phyloP scores from a whole-genome alignment of 64 coral and sea anemone species.

The Pocillopora verrucosa region DNA sequence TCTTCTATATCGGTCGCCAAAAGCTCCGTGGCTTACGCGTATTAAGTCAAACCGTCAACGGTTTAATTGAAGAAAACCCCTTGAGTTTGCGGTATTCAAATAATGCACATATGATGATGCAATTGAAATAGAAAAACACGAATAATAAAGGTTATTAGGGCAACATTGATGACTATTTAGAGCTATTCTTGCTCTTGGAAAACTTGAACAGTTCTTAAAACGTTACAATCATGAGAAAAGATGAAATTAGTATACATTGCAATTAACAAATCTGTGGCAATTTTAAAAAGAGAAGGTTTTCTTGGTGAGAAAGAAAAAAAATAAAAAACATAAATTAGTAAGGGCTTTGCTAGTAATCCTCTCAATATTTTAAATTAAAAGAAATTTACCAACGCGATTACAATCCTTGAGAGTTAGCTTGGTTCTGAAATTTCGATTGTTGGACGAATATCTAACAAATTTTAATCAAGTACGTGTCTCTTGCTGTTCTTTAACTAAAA shows the following conservation, averaged over 20 bases:
- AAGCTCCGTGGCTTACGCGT: neutral
- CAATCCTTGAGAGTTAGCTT: neutral
- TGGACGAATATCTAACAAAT: neutral
- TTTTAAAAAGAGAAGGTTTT: neutral
- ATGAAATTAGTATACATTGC: neutral
- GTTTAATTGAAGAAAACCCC: conserved; percentile 6
- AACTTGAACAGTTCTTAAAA: neutral
- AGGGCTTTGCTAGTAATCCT: neutral
- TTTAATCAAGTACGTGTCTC: neutral
- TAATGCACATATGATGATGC: neutral
- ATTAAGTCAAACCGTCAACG: neutral
- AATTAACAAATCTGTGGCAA: neutral
- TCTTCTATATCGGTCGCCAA: neutral
- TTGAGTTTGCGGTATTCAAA: neutral
- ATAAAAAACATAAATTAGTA: neutral
- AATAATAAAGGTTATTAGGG: neutral
- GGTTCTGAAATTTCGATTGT: neutral
- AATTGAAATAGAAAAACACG: neutral
- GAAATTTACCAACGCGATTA: neutral
- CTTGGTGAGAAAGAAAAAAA: neutral
- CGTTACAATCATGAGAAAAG: neutral
- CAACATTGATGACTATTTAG: neutral
- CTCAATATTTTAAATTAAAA: neutral
- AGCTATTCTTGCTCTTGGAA: neutral
- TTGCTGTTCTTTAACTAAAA: too few relatives aligned